Evolutionary conservation across 2,113 vertebrate genomes (phyloP), one percentile per base, ranked within the genome.

Genomic region (Nymphicus hollandicus): DNA sequence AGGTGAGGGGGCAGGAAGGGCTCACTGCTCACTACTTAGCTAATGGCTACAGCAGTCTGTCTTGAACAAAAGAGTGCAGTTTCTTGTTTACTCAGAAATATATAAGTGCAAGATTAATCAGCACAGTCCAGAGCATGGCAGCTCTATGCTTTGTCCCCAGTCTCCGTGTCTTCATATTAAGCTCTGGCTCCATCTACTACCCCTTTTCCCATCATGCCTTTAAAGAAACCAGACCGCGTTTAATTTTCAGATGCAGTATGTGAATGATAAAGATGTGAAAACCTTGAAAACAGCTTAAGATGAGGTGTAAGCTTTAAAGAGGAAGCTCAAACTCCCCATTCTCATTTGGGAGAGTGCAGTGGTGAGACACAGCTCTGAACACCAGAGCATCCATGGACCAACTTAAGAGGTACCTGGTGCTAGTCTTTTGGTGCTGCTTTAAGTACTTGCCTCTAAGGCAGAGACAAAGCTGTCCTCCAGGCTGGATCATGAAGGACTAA

Each of bases 41-140:
- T 18, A 76, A 76, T 52, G 33, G 46, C 88, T 50, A 46, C 68
- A 63, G 13, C 89, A 86, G n/a, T 12, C 2, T 2, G 6, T 4
- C 71, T 72, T 31, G 23, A 56, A 74, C 41, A 20, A 2, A 28
- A 43, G 29, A 70, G 17, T 18, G 47, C 69, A 47, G 35, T 39
- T 92, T 53, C 37, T 49, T 23, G 43, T 74, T 78, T 53, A 37
- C 61, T 81, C 53, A 68, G 47, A 65, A 82, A 72, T 79, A 83
- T 46, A 77, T 53, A 79, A 76, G 73, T 86, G 37, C 49, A 79
- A 85, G 74, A 91, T 72, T 44, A 89, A 91, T 68, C 76, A 81
- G 64, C 43, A 39, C 20, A 47, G 81, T 29, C 33, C 66, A 55
- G 73, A 76, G 73, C 24, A 27, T 1, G 10, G 64, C 46, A 89